Conservation (phyloP, 2,888 invertebrate species). For the Oxytorus armatus region DNA sequence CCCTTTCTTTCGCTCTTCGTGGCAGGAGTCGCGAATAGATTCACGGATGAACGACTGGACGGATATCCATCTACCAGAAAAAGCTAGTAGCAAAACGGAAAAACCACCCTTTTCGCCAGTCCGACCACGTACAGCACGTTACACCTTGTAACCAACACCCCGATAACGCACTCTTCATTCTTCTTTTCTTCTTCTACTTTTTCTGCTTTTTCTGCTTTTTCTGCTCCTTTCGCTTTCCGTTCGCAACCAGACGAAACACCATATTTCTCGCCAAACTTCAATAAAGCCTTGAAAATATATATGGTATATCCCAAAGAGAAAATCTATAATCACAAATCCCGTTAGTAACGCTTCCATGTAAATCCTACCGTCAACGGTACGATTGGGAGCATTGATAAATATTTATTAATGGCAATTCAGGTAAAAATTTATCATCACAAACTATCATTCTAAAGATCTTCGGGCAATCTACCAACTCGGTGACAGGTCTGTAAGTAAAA, state of each 20-base stretch:
- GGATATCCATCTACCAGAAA: slow-evolving; percentile 41
- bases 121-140: slow-evolving; percentile 67
- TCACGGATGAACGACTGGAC: slow-evolving; percentile 65
- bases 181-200: slow-evolving; percentile 29
- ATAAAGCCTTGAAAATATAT: background rate
- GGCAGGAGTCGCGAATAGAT: slow-evolving; percentile 56
- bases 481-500: too few relatives aligned
- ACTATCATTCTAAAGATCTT: too few relatives aligned
- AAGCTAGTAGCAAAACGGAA: slow-evolving; percentile 16
- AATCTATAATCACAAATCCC: background rate
- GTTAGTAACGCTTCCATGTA: too few relatives aligned
- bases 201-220: background rate
- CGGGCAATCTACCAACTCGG: too few relatives aligned
- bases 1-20: background rate
- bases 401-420: too few relatives aligned
- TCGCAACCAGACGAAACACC: background rate
- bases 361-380: too few relatives aligned
- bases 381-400: too few relatives aligned
- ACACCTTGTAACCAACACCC: slow-evolving; percentile 60
- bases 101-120: slow-evolving; percentile 45
- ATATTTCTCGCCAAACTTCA: background rate
- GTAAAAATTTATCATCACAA: too few relatives aligned
- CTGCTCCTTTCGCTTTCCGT: background rate
- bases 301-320: background rate
- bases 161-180: slow-evolving; percentile 54